Conservation (phyloP, 2,797 vertebrate species). For the Triplophysa bombifrons region DNA sequence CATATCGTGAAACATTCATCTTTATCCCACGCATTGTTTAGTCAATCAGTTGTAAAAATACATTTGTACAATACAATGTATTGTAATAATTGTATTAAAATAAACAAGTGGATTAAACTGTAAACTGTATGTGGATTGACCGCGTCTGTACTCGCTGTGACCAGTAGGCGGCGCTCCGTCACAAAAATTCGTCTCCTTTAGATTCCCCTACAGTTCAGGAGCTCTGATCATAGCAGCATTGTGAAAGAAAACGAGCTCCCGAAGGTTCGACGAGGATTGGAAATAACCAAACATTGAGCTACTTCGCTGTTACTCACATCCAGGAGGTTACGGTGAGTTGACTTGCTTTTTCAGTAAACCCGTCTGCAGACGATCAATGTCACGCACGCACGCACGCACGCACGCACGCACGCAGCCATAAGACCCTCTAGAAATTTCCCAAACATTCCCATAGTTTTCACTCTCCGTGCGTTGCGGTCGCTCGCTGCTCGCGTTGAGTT, state of each 20-base stretch:
- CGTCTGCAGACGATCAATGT: neutral
- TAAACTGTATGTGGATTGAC: too few species aligned
- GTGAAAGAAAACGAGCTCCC: neutral
- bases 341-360: neutral
- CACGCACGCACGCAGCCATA: neutral
- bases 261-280: neutral
- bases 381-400: neutral
- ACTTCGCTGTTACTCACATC: neutral
- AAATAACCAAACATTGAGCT: neutral
- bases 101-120: too few species aligned
- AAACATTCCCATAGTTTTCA: slow-evolving; percentile 29
- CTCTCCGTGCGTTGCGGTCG: neutral
- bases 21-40: too few species aligned
- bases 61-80: too few species aligned
- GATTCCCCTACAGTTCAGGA: neutral
- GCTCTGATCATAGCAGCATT: neutral
- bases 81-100: too few species aligned
- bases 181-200: neutral
- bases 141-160: neutral
- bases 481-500: neutral
- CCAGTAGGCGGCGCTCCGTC: slow-evolving; percentile 11
- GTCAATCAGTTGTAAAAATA: too few species aligned
- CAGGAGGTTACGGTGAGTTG: slow-evolving; percentile 14
- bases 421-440: slow-evolving; percentile 33
- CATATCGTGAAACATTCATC: too few species aligned